phyloP scores from a whole-genome alignment of 2,888 invertebrate genomes.

The Callosobruchus maculatus region DNA sequence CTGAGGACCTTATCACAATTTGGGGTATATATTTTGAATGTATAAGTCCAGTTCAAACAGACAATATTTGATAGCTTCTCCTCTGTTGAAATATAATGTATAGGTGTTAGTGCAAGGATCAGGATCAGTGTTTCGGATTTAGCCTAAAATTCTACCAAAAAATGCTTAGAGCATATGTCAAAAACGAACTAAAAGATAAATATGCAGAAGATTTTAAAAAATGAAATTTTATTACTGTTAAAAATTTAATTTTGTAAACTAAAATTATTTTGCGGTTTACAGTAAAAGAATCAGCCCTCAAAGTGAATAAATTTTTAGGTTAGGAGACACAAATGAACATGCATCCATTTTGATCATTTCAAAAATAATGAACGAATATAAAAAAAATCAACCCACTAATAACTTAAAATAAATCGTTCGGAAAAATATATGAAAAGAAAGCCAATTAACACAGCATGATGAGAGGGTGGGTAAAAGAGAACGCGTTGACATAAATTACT shows the following conservation, averaged over 20 bases:
- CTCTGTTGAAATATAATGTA: neutral
- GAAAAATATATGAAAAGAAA: slow-evolving; percentile 18
- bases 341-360: slow-evolving; percentile 16
- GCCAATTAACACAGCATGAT: slow-evolving; percentile 14
- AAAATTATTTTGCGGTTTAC: neutral
- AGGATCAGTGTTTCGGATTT: neutral
- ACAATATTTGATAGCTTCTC: neutral
- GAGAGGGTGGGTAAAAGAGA: neutral
- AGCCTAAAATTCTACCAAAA: neutral
- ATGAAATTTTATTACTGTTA: neutral
- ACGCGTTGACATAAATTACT: neutral
- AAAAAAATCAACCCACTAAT: slow-evolving; percentile 11
- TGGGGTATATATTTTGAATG: neutral
- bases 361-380: neutral
- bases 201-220: neutral
- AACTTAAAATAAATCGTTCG: slow-evolving; percentile 18
- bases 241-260: neutral
- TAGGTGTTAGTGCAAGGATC: neutral
- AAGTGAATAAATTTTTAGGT: slow-evolving; percentile 5
- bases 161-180: neutral
- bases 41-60: neutral
- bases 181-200: neutral
- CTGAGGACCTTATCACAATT: slow-evolving; percentile 51
- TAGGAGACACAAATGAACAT: slow-evolving; percentile 36
- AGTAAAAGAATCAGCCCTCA: neutral